Base-by-base conservation (phyloP, 2,888 invertebrate genomes). In the Bugulina stolonifera region DNA sequence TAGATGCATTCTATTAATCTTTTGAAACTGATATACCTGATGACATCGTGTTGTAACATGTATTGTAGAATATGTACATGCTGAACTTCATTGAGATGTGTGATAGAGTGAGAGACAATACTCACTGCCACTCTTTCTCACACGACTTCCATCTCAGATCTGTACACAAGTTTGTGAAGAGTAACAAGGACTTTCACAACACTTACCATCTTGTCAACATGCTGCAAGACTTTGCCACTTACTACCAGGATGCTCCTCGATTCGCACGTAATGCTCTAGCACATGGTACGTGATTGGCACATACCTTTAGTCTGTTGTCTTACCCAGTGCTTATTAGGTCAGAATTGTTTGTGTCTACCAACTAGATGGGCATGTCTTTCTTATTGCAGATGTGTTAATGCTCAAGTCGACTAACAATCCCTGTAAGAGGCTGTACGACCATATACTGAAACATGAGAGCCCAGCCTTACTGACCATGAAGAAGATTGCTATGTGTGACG, bases 91-190 rank as follows among this genome's bases (percentile, higher is more conserved):
- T 82, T 23, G 83, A 83, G 72, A 83, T 83, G 73, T 82, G 82
- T 77, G 91, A 91, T 80, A 88, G 89, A 79, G 88, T 90, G 74
- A 90, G 90, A 81, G 87, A 89, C 74, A 86, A 88, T 74, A 90
- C 91, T 86, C 91, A 91, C 82, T 85, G 91, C 72, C 91, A 91
- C 83, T 91, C 91, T 1, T 91, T 91, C 80, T 89, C 90, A 0
- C 91, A 91, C 78, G 91, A 91, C 83, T 91, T 90, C 81, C 91
- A 91, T 81, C 83, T 91, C 73, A 86, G 91, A 54, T 88, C 88
- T 73, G 87, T 91, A 72, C 89, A 89, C 79, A 87, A 88, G 18
- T 90, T 90, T 78, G 87, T 90, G 72, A 87, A 88, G 71, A 88
- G 88, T 69, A 86, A 86, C 73, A 75, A 78, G 54, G 64, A 32